Conservation (phyloP, 2,797 vertebrate species). For the Thunnus albacares region DNA sequence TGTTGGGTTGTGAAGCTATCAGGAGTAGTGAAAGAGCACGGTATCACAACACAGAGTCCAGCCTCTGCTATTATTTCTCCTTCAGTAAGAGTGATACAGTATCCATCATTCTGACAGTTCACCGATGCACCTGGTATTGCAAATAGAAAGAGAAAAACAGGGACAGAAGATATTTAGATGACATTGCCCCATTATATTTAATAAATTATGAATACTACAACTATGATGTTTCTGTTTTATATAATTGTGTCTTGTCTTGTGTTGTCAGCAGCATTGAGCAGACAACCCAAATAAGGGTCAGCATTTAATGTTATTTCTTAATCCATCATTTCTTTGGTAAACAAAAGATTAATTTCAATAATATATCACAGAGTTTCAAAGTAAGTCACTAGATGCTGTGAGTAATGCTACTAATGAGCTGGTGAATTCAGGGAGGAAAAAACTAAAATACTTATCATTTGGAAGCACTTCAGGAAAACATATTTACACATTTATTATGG, state of each 20-base stretch:
- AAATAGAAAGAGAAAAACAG: not conserved
- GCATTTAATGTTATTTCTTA: not conserved
- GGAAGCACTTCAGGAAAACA: not conserved
- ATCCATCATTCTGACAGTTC: fast-evolving
- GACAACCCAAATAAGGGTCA: not conserved
- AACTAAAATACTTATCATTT: not conserved
- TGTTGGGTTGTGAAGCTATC: fast-evolving
- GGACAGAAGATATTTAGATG: not conserved
- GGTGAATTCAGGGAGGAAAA: too few relatives aligned
- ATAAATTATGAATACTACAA: not conserved
- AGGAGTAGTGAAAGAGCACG: not conserved
- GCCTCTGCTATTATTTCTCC: conserved; percentile 40
- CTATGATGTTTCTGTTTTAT: not conserved
- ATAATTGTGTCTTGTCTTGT: too few relatives aligned
- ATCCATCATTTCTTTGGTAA: not conserved
- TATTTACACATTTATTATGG: not conserved
- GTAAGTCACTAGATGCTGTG: too few relatives aligned
- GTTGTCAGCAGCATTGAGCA: not conserved
- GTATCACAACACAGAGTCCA: conserved; percentile 65
- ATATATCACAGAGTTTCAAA: too few relatives aligned
- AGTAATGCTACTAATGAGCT: too few relatives aligned
- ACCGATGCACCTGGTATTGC: conserved; percentile 13
- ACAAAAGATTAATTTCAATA: too few relatives aligned
- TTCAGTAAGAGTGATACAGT: conserved; percentile 38
- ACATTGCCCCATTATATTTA: not conserved